Evolutionary conservation across 2,113 vertebrate species (phyloP), one percentile per base, ranked within the genome.

Genomic region (Polypterus senegalus): DNA sequence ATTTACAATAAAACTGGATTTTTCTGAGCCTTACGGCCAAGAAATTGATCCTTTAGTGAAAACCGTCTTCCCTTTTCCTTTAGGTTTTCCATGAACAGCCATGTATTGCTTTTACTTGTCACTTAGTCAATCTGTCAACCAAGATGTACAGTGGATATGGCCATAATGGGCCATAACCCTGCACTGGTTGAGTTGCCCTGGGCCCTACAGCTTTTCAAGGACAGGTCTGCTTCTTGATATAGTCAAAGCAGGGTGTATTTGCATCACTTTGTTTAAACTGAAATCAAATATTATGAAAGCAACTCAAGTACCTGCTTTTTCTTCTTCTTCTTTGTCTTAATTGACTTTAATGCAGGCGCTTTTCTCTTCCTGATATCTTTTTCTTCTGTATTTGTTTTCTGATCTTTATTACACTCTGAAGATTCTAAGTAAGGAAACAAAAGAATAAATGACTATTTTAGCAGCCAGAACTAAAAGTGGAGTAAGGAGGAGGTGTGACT

Each of bases 351-450:
- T 51, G 46, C 54, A 48, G 57, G 55, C 8, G 11, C 63, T 66
- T 79, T 85, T 67, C 79, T 81, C 74, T 73, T 79, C 63, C 81
- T 83, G 10, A 63, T 58, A 59, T 66, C 49, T 64, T 74, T 70
- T 4, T 60, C 60, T 48, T 63, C 55, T 3, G 61, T 62, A 46
- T 58, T 48, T 44, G 71, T 68, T 63, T 73, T 53, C 49, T 71
- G 43, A 7, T 63, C 61, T 1, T 56, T 57, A 62, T 66, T 67
- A 63, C 68, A 49, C 3, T 57, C 48, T 46, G 72, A 74, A 2
- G n/a, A 61, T 68, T 59, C 85, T 83, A 61, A 6, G 11, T 83
- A 61, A 6, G 11, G 59, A 59, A 59, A 11, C 47, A 57, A 27
- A 64, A 9, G 53, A 47, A 58, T 4, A 58, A 48, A 1, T n/a